phyloP scores from a whole-genome alignment of 2,113 vertebrate genomes.

The Aplodontia rufa region DNA sequence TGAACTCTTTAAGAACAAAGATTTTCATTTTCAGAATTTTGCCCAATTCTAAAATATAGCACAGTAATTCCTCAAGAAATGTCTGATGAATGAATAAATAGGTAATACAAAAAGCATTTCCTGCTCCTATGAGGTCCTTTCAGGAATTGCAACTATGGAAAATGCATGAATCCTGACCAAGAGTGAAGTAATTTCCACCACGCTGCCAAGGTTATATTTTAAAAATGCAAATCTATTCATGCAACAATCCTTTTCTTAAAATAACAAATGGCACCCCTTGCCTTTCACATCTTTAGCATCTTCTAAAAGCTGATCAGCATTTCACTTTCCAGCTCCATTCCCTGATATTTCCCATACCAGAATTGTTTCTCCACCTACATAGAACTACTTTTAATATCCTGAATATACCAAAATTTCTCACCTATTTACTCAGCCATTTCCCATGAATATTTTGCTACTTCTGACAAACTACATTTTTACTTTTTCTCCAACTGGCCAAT shows the following conservation, averaged over 20 bases:
- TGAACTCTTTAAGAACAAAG: neutral
- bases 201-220: neutral
- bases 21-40: neutral
- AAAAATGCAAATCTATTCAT: neutral
- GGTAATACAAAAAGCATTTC: constrained; percentile 40
- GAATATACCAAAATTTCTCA: neutral
- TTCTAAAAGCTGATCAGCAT: neutral
- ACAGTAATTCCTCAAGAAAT: constrained; percentile 8
- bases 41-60: neutral
- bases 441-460: neutral
- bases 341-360: neutral
- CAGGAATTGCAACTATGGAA: constrained; percentile 11
- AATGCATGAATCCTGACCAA: neutral
- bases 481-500: neutral
- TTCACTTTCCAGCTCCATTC: neutral
- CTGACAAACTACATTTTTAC: neutral
- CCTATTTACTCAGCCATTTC: neutral
- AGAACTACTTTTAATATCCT: neutral
- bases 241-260: neutral
- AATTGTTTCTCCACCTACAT: neutral
- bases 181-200: neutral
- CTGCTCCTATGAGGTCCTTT: neutral
- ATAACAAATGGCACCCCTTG: neutral
- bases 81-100: neutral
- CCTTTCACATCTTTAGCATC: neutral